Base-by-base conservation (phyloP, 2,797 vertebrate genomes). In the Leptatherina wallacei region DNA sequence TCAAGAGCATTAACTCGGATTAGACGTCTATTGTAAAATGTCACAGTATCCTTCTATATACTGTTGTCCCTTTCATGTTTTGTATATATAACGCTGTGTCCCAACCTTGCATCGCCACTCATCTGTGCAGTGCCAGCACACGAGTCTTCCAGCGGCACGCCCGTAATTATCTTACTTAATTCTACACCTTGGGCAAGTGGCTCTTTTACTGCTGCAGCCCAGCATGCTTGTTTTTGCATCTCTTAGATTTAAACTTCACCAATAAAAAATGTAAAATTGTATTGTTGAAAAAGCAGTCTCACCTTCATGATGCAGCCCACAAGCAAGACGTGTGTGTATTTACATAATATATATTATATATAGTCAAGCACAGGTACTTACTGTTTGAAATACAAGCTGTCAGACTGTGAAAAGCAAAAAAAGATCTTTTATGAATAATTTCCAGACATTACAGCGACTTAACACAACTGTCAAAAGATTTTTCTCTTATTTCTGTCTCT, bases 1-100 rank as follows among this genome's bases (percentile, higher is more conserved):
- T 92, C 66, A 75, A 71, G 69, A 77, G 89, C 70, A 80, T 90
- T 85, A 84, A 77, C 85, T 80, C 63, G 87, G 86, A 90, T 92
- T 91, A 89, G 84, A 76, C 62, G 10, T 47, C 78, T 70, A 85
- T 83, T 83, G 83, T 89, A 69, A 88, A 86, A 91, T 85, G 73
- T 84, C 78, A 76, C 84, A 65, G 64, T 75, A 71, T 80, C 69
- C 20, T 69, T 73, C 52, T 18, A 81, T 65, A 56, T 69, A 51
- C 32, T 60, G 68, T 32, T 32, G 61, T 58, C n/a, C 35, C 40
- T 70, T 79, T 72, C 3, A 38, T 71, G 63, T 10, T n/a, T 12
- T 36, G 3, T 55, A 52, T 61, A 2, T 54, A 52, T 30, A 40
- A 33, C 9, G 3, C n/a, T 24, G 2, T 40, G 38, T 12, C 22